phyloP scores from a whole-genome alignment of 2,113 vertebrate genomes.

The Cheilinus undulatus region DNA sequence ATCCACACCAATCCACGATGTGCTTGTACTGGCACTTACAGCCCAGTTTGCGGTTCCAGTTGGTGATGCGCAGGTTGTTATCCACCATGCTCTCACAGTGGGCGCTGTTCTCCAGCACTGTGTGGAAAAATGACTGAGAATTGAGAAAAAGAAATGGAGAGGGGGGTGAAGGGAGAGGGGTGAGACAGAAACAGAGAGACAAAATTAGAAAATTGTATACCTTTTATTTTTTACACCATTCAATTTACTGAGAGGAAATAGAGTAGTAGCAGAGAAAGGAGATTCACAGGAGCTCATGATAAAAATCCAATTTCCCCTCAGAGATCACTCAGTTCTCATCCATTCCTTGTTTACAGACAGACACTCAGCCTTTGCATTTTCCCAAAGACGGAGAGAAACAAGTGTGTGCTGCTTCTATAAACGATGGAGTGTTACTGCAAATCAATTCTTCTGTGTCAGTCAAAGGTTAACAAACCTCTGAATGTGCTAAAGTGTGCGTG shows the following conservation, averaged over 20 bases:
- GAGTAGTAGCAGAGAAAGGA: conserved; percentile 28
- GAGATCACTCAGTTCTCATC: conserved; percentile 53
- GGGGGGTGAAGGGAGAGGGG: background rate
- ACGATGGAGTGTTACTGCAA: background rate
- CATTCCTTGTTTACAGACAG: conserved; percentile 35
- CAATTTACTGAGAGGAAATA: conserved; percentile 49
- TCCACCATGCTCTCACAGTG: conserved; percentile 94
- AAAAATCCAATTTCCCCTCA: conserved; percentile 64
- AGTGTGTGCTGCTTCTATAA: conserved; percentile 19
- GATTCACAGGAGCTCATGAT: conserved; percentile 50
- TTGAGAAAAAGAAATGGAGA: background rate
- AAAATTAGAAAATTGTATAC: conserved; percentile 50
- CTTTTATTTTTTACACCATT: conserved; percentile 41
- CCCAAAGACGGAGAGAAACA: conserved; percentile 8
- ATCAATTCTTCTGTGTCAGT: conserved; percentile 31
- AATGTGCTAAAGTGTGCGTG: conserved; percentile 14
- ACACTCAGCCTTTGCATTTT: conserved; percentile 37
- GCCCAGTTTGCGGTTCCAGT: conserved; percentile 95
- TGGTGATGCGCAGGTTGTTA: conserved; percentile 95
- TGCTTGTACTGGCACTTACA: conserved; percentile 97
- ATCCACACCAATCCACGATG: conserved; percentile 96
- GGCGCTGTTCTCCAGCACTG: conserved; percentile 91
- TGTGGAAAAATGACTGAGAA: conserved; percentile 91
- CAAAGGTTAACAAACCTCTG: conserved; percentile 26
- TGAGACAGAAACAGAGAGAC: conserved; percentile 8